These are phyloP conservation scores for Drosophila leonis DNA, from an alignment of 2,888 invertebrate genomes.

Conservation along the genomic window DNA sequence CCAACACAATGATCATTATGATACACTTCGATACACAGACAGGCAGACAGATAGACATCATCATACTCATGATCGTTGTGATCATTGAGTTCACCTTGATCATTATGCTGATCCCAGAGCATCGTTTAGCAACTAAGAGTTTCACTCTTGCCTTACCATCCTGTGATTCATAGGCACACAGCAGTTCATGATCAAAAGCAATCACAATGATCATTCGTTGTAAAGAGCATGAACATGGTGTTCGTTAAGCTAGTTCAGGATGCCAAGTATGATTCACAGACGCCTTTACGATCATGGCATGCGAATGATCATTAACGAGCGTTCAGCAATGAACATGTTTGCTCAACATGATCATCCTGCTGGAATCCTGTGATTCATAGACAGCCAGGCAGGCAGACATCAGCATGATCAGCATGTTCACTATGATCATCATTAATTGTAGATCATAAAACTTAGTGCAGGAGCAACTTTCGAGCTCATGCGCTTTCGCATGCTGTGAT, in stretches of 20 bases:
- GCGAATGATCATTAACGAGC: not conserved
- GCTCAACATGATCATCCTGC: not conserved
- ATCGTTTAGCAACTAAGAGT: not conserved
- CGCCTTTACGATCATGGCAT: not conserved
- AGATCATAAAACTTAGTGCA: not conserved
- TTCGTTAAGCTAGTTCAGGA: not conserved
- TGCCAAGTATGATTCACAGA: not conserved
- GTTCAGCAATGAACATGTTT: not conserved
- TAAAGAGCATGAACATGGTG: no score
- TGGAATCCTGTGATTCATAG: conserved; percentile 5
- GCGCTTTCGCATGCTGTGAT: not conserved
- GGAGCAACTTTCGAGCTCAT: not conserved
- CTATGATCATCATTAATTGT: not conserved
- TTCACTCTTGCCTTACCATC: not conserved
- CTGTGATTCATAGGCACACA: not conserved
- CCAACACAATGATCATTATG: not conserved
- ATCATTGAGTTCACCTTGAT: not conserved
- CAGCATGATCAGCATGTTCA: not conserved
- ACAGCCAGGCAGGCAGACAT: not conserved
- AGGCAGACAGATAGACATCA: not conserved
- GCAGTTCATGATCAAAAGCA: not conserved
- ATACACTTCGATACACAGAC: not conserved
- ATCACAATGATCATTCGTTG: not conserved
- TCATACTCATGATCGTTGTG: not conserved
- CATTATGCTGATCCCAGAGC: not conserved